Evolutionary conservation across 2,888 invertebrate species (phyloP).

Genomic region (Andrena bicolor): DNA sequence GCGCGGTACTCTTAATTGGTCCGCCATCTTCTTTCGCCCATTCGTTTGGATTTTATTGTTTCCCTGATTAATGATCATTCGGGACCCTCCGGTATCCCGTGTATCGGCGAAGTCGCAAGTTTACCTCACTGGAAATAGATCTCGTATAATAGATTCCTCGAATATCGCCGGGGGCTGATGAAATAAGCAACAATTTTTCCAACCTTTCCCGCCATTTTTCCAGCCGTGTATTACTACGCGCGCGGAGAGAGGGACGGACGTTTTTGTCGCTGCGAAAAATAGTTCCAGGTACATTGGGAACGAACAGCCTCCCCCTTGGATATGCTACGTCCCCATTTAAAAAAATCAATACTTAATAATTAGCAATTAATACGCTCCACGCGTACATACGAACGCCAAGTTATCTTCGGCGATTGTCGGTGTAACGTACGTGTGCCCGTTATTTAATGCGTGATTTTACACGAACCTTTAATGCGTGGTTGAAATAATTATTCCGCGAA

Average conservation of each 20-base stretch:
- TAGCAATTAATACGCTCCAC: slow-evolving; percentile 81
- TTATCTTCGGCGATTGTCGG: slow-evolving; percentile 8
- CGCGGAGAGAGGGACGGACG: slow-evolving; percentile 38
- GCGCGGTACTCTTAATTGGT: slow-evolving; percentile 79
- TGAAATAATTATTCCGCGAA: not conserved
- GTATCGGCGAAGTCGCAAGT: not conserved
- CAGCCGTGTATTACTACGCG: slow-evolving; percentile 67
- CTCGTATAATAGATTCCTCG: slow-evolving; percentile 25
- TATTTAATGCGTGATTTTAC: slow-evolving; percentile 16
- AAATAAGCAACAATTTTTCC: slow-evolving; percentile 36
- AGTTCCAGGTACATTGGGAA: slow-evolving; percentile 69
- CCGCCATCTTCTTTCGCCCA: slow-evolving; percentile 80
- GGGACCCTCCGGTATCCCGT: not conserved
- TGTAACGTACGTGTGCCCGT: not conserved
- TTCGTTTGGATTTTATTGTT: slow-evolving; percentile 51
- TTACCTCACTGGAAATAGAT: not conserved
- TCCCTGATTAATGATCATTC: not conserved
- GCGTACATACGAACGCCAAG: slow-evolving; percentile 49
- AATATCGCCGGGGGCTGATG: not conserved
- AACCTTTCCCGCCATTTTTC: slow-evolving; percentile 74
- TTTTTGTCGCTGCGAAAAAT: slow-evolving; percentile 66
- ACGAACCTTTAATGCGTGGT: not conserved
- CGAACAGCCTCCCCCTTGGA: slow-evolving; percentile 64
- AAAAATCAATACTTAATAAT: slow-evolving; percentile 85
- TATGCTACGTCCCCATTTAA: slow-evolving; percentile 77